Base-by-base conservation (phyloP, 53 echinoderm and acorn worm species). In the Henricia sp. region DNA sequence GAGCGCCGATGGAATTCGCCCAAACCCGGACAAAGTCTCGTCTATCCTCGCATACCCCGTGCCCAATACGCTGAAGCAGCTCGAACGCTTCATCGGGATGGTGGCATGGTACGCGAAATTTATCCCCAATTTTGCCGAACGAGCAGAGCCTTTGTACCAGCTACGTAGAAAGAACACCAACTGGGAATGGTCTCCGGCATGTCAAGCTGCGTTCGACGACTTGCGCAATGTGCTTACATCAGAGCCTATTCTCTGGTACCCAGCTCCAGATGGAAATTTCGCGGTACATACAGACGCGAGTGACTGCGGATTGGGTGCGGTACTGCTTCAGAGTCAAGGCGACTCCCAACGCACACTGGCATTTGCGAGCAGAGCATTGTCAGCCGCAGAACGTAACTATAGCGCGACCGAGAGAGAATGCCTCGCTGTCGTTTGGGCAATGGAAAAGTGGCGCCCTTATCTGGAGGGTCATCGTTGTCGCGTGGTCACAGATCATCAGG, bases 61-160 rank as follows among this genome's bases (percentile, higher is more conserved):
- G 27, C 87, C 87, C 14, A 43, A 40, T 6, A 77, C 30, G 17
- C 35, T 53, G 21, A 50, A 74, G 39, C 77, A 87, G 40, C 59
- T 86, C 4, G 54, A 65, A 68, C 33, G 68, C 1, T 87, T 87
- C 56, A 24, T 87, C 11, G 87, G 87, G 25, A 74, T 87, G 68
- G 53, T 52, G 3, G 66, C 42, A 21, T 87, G 74, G 74, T 77
- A 68, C 41, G 46, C 40, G 19, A 77, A 63, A 34, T 77, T 77
- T 37, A 77, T 77, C 43, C 77, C 67, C 36, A n/a, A 67, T 27
- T 77, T 67, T 33, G 39, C 86, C 36, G 11, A 33, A 10, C 12
- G 57, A 23, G 82, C 84, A 16, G 70, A 69, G 1, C 84, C 84
- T 6, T 52, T 84, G 34, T 34, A 67, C 27, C 19, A 35, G 26